Percentiles rank a stretch among this genome's conserved stretches.
phyloP scores from a whole-genome alignment of 2,113 vertebrate genomes.

The Passer montanus region DNA sequence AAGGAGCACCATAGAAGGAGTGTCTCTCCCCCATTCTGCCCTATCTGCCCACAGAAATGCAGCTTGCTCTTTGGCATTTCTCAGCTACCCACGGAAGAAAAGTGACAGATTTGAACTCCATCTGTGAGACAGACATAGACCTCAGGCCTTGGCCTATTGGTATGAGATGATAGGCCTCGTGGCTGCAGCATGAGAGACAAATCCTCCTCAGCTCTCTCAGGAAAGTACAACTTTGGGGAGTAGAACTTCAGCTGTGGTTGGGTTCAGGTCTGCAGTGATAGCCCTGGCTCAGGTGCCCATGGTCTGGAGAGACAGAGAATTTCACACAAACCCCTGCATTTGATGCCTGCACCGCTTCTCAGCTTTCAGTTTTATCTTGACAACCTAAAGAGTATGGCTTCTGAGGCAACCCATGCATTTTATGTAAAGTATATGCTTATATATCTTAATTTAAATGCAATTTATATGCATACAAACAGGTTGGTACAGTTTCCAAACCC shows the following conservation, averaged over 20 bases:
- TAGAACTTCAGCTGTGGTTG: fast-evolving
- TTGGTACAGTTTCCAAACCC: neutral
- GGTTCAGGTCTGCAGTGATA: neutral
- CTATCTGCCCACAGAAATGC: neutral
- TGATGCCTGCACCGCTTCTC: neutral
- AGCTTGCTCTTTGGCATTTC: neutral
- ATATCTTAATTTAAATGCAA: neutral
- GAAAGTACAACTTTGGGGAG: neutral
- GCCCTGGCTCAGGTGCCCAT: neutral
- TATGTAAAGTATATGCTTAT: neutral
- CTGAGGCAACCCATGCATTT: neutral
- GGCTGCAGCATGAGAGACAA: neutral
- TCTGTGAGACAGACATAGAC: neutral
- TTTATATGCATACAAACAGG: neutral
- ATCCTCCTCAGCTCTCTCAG: neutral
- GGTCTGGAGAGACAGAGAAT: neutral
- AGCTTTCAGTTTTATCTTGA: neutral
- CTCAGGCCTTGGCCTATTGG: neutral
- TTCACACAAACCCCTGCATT: neutral
- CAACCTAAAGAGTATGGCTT: neutral
- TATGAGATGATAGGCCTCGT: neutral
- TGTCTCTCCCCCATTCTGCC: fast-evolving
- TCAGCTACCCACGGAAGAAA: neutral
- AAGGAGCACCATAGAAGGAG: neutral
- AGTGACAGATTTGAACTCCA: neutral